phyloP scores from a whole-genome alignment of 2,888 invertebrate species.

The Andrena minutula region DNA sequence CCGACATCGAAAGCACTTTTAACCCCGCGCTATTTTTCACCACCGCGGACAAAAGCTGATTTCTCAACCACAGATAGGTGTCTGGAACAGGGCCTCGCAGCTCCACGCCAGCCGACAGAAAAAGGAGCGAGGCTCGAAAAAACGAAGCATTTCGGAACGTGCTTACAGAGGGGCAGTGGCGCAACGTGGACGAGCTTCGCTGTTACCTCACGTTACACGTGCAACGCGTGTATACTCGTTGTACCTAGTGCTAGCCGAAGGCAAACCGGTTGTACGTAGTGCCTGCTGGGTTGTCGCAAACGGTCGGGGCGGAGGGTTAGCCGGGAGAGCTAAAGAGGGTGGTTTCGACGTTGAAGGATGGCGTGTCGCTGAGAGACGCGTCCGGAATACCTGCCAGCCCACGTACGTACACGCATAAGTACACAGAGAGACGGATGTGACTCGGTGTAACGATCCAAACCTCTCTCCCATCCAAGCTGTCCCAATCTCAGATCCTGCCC shows the following conservation, averaged over 20 bases:
- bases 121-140: background rate
- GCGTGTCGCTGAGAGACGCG: conserved; percentile 71
- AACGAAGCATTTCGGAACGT: background rate
- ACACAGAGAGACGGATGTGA: conserved; percentile 56
- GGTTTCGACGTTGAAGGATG: conserved; percentile 74
- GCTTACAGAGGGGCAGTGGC: conserved; percentile 4
- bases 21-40: too few relatives aligned
- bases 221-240: conserved; percentile 36
- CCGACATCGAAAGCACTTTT: too few relatives aligned
- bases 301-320: conserved; percentile 43
- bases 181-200: conserved; percentile 25
- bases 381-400: conserved; percentile 62
- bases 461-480: background rate
- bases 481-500: conserved; percentile 19
- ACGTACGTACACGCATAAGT: conserved; percentile 55
- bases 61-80: background rate
- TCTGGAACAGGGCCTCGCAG: background rate
- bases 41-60: too few relatives aligned
- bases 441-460: conserved; percentile 51
- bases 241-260: conserved; percentile 38
- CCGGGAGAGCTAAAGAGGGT: conserved; percentile 62
- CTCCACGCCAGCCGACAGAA: background rate
- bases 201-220: conserved; percentile 31
- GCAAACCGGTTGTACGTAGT: conserved; percentile 49
- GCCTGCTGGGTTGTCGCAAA: conserved; percentile 51